A percentile compares a stretch with the other conserved stretches of the same genome.
phyloP scores from a whole-genome alignment of 2,797 vertebrate genomes.

The Chromobotia macracanthus region DNA sequence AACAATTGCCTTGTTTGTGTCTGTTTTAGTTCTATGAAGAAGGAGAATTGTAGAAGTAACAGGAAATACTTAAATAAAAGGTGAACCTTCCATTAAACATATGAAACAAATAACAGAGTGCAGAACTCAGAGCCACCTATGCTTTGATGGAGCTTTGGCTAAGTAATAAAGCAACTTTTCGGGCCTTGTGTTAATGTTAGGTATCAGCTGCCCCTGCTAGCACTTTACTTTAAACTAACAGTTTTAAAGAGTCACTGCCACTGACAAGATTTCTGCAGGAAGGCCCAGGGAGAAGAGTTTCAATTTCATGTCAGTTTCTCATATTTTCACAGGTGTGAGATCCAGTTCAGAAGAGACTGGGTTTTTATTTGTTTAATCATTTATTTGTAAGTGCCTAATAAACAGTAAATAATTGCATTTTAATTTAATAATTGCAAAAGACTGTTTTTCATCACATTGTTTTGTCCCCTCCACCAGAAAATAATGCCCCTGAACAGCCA shows the following conservation, averaged over 20 bases:
- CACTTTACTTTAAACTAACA: slow-evolving; percentile 35
- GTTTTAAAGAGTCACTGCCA: slow-evolving; percentile 33
- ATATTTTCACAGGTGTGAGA: slow-evolving; percentile 53
- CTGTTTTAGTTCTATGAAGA: not conserved
- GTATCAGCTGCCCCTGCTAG: slow-evolving; percentile 3
- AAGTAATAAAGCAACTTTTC: not conserved
- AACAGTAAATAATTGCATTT: slow-evolving; percentile 26
- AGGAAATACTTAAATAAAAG: not conserved
- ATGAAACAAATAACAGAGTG: not conserved
- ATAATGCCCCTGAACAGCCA: slow-evolving; percentile 73
- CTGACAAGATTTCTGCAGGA: slow-evolving; percentile 32
- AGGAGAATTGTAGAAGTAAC: not conserved
- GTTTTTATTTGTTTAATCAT: slow-evolving; percentile 36
- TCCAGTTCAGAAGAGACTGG: slow-evolving; percentile 46
- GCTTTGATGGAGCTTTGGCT: not conserved
- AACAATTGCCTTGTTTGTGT: not conserved
- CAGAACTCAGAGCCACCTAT: not conserved
- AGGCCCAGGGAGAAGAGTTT: slow-evolving; percentile 20
- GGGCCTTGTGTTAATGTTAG: not conserved
- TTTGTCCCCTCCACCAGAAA: slow-evolving; percentile 55
- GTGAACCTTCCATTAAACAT: not conserved
- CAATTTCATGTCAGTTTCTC: slow-evolving; percentile 34
- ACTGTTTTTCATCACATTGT: slow-evolving; percentile 57
- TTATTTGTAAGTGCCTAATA: slow-evolving; percentile 39
- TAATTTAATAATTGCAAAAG: slow-evolving; percentile 30